Evolutionary conservation across 2,797 vertebrate genomes (phyloP), one percentile per base, ranked within the genome.

Genomic region (Perodicticus potto): DNA sequence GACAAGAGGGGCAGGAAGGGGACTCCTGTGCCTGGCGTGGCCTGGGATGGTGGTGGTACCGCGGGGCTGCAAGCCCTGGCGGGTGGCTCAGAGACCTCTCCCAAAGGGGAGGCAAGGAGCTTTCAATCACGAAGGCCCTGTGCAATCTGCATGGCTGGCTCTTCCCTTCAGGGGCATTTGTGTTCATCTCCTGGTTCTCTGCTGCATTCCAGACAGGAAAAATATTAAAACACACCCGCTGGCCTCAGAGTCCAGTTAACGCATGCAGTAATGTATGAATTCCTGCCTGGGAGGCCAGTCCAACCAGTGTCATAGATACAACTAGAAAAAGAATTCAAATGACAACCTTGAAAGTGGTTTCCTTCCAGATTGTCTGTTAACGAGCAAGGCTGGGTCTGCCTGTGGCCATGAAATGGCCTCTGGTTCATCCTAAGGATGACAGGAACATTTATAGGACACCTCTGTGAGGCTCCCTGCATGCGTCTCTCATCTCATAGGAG

Each of bases 1-100:
- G 27, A 34, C 43, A 43, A 67, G 40, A 67, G 3, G 53, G 49
- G 13, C 1, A 2, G 14, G 69, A 63, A 4, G 3, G 2, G 55
- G 91, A 27, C 53, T 67, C 27, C 37, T n/a, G 4, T 7, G 25
- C 29, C 32, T 3, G 32, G 11, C 2, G 12, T 37, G 4, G 14
- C 55, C 70, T 0, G 0, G 1, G 1, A 55, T 14, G 70, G 14
- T n/a, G 12, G 17, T 4, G 2, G 10, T 16, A 8, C 5, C 0
- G 4, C 8, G 16, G 59, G 32, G 65, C 32, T 11, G 6, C 10
- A 55, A 61, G 7, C 4, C 37, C 34, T 17, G 43, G 82, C 53
- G 8, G 20, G 70, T 19, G 59, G 23, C 22, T 5, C 23, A 4
- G 14, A 22, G 1, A 25, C 55, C 45, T 89, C n/a, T 84, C 65